Percentiles rank a stretch among this genome's conserved stretches.
Evolutionary conservation across 2,888 invertebrate genomes (phyloP).

Genomic region (Leucania comma): DNA sequence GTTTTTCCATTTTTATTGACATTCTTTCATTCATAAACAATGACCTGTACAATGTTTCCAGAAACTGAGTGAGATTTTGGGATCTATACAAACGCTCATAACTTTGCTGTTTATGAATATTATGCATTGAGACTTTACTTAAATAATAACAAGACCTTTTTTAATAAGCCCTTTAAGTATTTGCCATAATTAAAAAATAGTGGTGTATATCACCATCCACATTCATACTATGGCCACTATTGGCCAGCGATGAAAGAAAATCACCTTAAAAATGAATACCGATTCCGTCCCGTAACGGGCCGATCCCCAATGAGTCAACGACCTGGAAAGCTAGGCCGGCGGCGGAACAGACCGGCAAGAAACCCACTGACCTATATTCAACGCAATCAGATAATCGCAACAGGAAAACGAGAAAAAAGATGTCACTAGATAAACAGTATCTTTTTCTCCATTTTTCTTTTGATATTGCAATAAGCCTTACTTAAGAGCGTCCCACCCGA

Average conservation of each 20-base stretch:
- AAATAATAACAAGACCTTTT: too few relatives aligned
- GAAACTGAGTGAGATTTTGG: too few relatives aligned
- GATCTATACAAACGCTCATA: too few relatives aligned
- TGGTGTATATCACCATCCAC: neutral
- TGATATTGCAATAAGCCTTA: neutral
- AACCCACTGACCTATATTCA: conserved; percentile 35
- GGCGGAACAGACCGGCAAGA: conserved; percentile 5
- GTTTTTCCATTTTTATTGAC: too few relatives aligned
- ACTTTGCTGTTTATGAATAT: too few relatives aligned
- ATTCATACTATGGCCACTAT: neutral
- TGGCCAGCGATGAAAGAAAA: neutral
- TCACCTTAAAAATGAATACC: conserved; percentile 9
- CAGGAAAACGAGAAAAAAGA: conserved; percentile 5
- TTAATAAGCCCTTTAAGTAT: too few relatives aligned
- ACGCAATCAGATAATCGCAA: conserved; percentile 10
- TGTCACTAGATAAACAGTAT: neutral
- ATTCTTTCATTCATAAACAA: too few relatives aligned
- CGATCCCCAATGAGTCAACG: conserved; percentile 11
- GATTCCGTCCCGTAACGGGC: neutral
- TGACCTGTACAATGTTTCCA: too few relatives aligned
- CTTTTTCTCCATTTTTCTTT: neutral
- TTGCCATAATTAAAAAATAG: too few relatives aligned
- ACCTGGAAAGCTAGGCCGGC: conserved; percentile 10
- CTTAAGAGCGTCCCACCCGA: too few relatives aligned
- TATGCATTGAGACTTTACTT: too few relatives aligned